A percentile compares a stretch with the other conserved stretches of the same genome.
phyloP scores from a whole-genome alignment of 23 tunicate genomes.

The Ascidia mentula region DNA sequence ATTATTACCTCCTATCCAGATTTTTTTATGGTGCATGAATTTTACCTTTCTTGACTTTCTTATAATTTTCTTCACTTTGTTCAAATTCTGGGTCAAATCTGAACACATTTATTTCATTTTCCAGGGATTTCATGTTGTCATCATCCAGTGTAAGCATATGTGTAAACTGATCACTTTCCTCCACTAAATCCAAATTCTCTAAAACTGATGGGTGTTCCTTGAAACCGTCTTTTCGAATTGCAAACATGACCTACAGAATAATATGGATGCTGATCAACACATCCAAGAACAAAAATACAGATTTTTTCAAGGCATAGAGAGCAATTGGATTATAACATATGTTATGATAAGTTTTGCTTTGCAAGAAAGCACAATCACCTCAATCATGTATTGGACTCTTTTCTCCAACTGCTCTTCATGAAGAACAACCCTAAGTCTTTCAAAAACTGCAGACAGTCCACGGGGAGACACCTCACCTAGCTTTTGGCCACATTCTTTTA shows the following conservation, averaged over 20 bases:
- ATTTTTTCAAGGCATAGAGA: no score
- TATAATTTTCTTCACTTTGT: conserved; percentile 82
- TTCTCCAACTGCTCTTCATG: conserved; percentile 91
- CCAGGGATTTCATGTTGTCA: conserved; percentile 49
- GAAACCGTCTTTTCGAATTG: conserved; percentile 93
- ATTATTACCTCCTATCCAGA: no score
- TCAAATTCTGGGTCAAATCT: conserved; percentile 79
- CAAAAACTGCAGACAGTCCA: conserved; percentile 89
- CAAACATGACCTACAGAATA: conserved; percentile 72
- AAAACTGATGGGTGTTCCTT: conserved; percentile 83
- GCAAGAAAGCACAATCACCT: conserved; percentile 54
- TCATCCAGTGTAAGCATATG: conserved; percentile 92
- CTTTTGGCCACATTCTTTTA: conserved; percentile 89
- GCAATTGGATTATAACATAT: no score
- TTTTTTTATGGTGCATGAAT: no score
- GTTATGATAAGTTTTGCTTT: no score
- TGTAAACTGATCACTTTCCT: conserved; percentile 90
- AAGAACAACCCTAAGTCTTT: conserved; percentile 71
- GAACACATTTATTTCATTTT: conserved; percentile 76
- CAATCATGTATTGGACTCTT: conserved; percentile 97
- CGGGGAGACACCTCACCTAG: conserved; percentile 90
- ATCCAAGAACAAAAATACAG: not conserved
- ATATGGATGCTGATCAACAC: not conserved
- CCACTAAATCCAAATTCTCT: conserved; percentile 77
- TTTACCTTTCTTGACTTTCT: conserved; percentile 85